Conservation (phyloP, 1,140 invertebrate species). For the Microplitis demolitor region DNA sequence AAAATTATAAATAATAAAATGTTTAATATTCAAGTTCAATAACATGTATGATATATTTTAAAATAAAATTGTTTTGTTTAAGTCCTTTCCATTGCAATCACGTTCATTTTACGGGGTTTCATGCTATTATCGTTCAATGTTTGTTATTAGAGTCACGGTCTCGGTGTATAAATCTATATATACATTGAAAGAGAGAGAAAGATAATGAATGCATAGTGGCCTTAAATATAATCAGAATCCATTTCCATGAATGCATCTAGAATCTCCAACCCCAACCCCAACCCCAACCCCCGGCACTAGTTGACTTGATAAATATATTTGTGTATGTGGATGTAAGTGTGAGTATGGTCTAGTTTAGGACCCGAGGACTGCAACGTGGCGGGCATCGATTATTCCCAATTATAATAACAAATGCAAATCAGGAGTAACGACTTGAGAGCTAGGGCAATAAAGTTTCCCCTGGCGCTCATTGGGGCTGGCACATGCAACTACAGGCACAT, state of each 20-base stretch:
- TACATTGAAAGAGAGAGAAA: not conserved
- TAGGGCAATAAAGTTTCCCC: slow-evolving; percentile 53
- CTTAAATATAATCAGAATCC: slow-evolving; percentile 23
- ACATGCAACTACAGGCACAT: no score
- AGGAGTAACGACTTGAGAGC: slow-evolving; percentile 55
- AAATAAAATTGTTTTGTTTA: not conserved
- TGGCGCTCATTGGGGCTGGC: slow-evolving; percentile 32
- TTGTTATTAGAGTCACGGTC: slow-evolving; percentile 21
- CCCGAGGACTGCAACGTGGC: not conserved
- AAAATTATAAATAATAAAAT: no score
- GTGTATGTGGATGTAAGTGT: not conserved
- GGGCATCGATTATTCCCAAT: slow-evolving; percentile 58
- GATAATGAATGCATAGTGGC: not conserved
- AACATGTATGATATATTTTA: not conserved
- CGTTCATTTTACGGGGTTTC: not conserved
- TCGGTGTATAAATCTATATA: no score
- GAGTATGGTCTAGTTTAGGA: no score
- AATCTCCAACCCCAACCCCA: not conserved
- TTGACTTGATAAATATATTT: not conserved
- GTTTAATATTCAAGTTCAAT: not conserved
- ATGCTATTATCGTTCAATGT: slow-evolving; percentile 15
- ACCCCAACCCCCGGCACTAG: not conserved
- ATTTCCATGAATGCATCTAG: slow-evolving; percentile 18
- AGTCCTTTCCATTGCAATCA: slow-evolving; percentile 1
- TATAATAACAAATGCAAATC: slow-evolving; percentile 61